Conservation (phyloP, 2,888 invertebrate genomes). For the Poecilobothrus nobilitatus region DNA sequence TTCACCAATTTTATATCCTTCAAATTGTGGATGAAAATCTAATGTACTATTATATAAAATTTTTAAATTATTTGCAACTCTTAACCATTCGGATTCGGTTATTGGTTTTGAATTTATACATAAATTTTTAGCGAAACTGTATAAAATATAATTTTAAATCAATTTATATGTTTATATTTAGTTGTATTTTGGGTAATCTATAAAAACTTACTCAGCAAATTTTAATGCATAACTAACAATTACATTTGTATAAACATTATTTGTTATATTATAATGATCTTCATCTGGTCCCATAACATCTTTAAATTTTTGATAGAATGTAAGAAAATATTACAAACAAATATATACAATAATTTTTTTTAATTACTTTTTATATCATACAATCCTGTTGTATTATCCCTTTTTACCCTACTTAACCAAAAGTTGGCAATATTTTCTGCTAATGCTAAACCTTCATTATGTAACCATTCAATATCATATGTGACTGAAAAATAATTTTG, state of each 20-base stretch:
- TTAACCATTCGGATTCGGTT: conserved; percentile 29
- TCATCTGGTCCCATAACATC: conserved; percentile 58
- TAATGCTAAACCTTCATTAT: conserved; percentile 48
- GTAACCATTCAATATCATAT: conserved; percentile 34
- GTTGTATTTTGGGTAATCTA: neutral
- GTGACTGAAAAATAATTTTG: conserved; percentile 33
- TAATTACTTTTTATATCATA: conserved; percentile 47
- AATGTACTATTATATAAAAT: conserved; percentile 45
- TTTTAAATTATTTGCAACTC: conserved; percentile 48
- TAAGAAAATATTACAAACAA: no score
- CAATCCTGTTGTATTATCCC: conserved; percentile 45
- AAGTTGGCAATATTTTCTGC: conserved; percentile 52
- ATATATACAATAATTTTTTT: no score
- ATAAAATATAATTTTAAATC: neutral
- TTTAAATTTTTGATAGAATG: conserved; percentile 29
- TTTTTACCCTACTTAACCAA: conserved; percentile 49
- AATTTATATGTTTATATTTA: neutral
- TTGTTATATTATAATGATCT: conserved; percentile 51
- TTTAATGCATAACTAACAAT: conserved; percentile 51
- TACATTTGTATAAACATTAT: conserved; percentile 53
- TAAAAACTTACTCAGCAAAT: conserved; percentile 47
- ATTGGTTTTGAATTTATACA: conserved; percentile 18
- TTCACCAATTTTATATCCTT: conserved; percentile 45
- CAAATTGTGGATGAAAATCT: conserved; percentile 54
- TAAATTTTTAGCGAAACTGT: conserved; percentile 16